Evolutionary conservation across 2,113 vertebrate genomes (phyloP), one percentile per base, ranked within the genome.

Genomic region (Takifugu flavidus): DNA sequence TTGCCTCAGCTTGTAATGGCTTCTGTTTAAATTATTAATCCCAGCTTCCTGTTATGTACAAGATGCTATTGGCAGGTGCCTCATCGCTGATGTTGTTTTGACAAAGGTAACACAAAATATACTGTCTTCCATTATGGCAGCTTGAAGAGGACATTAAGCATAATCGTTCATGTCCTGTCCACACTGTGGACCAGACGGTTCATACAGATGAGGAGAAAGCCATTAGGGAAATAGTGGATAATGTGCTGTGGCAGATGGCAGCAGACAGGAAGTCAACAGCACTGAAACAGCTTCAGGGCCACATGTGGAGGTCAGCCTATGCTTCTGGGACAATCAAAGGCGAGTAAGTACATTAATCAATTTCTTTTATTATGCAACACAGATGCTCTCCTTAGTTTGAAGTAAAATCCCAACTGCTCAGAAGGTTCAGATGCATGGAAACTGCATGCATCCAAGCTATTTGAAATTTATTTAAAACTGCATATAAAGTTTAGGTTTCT

Each of bases 171-270:
- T 92, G 96, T 64, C 91, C 87, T 0, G 93, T 98, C 74, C 96
- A 96, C 3, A n/a, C 85, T 7, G 90, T 90, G 14, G 90, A 91
- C 1, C 93, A 92, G 58, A 89, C 86, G 0, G 92, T 92, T 0
- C 92, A 88, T 4, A 94, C 93, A 0, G 93, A 94, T 39, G 83
- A 92, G 59, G 93, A 95, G 71, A 91, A 84, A 63, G 79, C 91
- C 53, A 96, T 99, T 80, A 91, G 93, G 65, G 94, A 95, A 0
- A 94, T 98, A 0, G 90, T 95, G 8, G 94, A 96, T 61, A 94
- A 92, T 0, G 95, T 99, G 47, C 85, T 87, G 60, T 98, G 97
- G 97, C 96, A 98, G 89, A 99, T 98, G 96, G 93, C 94, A 0
- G 86, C 92, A 15, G 95, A 99, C 86, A 92, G 96, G 72, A 99